Evolutionary conservation across 2,113 vertebrate genomes (phyloP).

Genomic region (Casuarius casuarius): DNA sequence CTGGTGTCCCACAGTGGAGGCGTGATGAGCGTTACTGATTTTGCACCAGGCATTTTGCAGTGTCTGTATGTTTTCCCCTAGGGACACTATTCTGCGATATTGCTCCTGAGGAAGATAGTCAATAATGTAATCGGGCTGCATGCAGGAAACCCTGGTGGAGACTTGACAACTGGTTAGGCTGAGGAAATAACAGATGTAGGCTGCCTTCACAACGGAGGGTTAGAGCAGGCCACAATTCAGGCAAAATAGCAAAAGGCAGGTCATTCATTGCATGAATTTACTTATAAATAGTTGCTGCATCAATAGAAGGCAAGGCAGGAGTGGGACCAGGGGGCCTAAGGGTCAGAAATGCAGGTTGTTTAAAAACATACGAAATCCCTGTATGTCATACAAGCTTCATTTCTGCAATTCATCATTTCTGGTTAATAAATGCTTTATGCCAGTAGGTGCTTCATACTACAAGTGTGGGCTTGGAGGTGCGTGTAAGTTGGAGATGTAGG

Average conservation of each 20-base stretch:
- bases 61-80: background rate
- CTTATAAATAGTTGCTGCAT: background rate
- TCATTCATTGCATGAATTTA: background rate
- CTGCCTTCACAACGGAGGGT: background rate
- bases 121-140: fast-evolving
- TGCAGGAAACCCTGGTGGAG: background rate
- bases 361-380: background rate
- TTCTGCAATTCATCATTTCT: background rate
- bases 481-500: background rate
- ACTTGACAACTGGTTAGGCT: background rate
- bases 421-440: background rate
- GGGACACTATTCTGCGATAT: fast-evolving
- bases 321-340: background rate
- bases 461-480: background rate
- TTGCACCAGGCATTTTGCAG: background rate
- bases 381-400: background rate
- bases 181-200: background rate
- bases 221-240: background rate
- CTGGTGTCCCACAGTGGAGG: background rate
- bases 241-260: background rate
- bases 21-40: background rate
- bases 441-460: fast-evolving
- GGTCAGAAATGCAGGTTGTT: background rate
- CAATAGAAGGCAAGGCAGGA: background rate
- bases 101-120: background rate